A percentile compares a stretch with the other conserved stretches of the same genome.
These are phyloP conservation scores for Piaya cayana DNA, from an alignment of 2,113 vertebrate species.

Conservation along the genomic window DNA sequence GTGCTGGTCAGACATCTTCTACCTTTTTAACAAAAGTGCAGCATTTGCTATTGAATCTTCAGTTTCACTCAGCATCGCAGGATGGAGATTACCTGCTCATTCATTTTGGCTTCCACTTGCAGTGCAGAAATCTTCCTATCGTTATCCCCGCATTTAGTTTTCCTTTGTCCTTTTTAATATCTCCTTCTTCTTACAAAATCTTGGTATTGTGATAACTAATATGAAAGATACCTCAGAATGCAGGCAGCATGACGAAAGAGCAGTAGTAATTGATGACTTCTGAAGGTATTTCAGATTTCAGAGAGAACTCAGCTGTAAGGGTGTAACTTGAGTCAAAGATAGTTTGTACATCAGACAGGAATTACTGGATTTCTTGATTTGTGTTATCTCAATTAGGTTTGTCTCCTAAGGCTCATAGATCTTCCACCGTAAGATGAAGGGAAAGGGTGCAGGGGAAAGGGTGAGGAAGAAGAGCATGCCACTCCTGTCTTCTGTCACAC, in stretches of 20 bases:
- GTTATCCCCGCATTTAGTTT: not conserved
- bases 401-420: not conserved
- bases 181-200: not conserved
- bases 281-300: not conserved
- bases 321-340: accelerated
- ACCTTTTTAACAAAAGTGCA: not conserved
- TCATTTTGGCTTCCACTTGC: not conserved
- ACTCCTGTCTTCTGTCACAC: not conserved
- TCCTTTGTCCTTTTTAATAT: not conserved
- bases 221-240: not conserved
- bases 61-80: not conserved
- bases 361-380: not conserved
- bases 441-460: accelerated
- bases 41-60: not conserved
- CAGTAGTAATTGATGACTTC: not conserved
- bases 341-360: accelerated
- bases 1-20: not conserved
- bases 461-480: too few species aligned
- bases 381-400: not conserved
- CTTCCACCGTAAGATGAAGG: not conserved
- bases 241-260: not conserved
- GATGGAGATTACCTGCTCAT: not conserved
- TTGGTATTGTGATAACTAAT: not conserved
- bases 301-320: not conserved
- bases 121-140: not conserved